Evolutionary conservation across 64 coral and sea anemone species (phyloP), one percentile per base, ranked within the genome.

Genomic region (Trachythela sp.): DNA sequence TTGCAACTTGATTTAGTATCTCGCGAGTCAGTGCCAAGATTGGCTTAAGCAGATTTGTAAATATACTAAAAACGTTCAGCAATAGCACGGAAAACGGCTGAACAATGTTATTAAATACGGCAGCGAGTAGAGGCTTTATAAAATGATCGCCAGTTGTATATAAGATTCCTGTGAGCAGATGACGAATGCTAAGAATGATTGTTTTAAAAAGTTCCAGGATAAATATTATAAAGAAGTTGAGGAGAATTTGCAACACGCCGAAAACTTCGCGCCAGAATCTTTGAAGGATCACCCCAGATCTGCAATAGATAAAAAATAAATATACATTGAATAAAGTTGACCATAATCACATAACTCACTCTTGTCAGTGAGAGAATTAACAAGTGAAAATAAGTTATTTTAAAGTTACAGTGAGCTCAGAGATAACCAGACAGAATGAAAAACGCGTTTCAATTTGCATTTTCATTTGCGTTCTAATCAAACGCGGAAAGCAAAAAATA

Each of bases 81-180:
- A 80, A 18, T 0, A 80, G 34, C 31, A 80, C 31, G 0, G 75
- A 80, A 22, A 80, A 35, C 10, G 75, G 75, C 18, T 80, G 75
- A 34, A 80, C 34, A 36, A 80, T 39, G 75, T 80, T 80, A 36
- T 80, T 80, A 18, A 80, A 80, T 11, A 80, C 2, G 10, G 75
- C 75, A 0, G 75, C 26, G 1, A 80, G 75, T 18, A 80, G 10
- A 4, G 75, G 75, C 37, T 80, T 80, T 15, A 39, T 80, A 39
- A 80, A 80, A 36, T 80, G 75, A 30, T 80, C 75, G 20, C 75
- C 75, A 2, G 75, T 39, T 80, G 75, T 80, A 29, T 80, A 80
- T 13, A 80, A 37, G 20, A 80, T 80, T 35, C 75, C 75, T 15
- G 34, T 38, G 8, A 80, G 32, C 15, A 80, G 34, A 37, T 80